phyloP scores from a whole-genome alignment of 2,888 invertebrate genomes.

The Chymomyza caudatula region DNA sequence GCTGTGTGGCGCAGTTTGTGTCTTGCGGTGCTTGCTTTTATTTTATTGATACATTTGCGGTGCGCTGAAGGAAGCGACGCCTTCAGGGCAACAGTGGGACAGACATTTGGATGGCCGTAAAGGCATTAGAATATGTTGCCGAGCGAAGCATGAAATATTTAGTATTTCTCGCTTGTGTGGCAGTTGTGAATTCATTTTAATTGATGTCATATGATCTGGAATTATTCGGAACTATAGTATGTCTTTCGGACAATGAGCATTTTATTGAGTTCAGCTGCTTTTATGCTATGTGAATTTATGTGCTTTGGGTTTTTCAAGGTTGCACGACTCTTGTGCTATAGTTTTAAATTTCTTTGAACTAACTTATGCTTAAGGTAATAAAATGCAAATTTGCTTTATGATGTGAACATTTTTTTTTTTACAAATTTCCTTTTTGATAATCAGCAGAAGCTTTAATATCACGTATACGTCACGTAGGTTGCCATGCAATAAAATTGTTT shows the following conservation, averaged over 20 bases:
- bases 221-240: neutral
- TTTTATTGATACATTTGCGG: neutral
- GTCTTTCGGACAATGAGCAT: neutral
- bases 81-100: slow-evolving; percentile 40
- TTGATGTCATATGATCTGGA: neutral
- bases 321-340: neutral
- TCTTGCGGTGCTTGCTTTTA: neutral
- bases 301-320: neutral
- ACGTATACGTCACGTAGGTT: neutral
- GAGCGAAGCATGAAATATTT: neutral
- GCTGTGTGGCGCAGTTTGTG: neutral
- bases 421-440: neutral
- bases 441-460: neutral
- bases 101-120: neutral
- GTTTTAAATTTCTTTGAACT: neutral
- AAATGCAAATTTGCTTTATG: neutral
- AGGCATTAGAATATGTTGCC: neutral
- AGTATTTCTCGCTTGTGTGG: neutral
- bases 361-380: neutral
- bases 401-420: neutral
- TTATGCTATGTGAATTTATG: neutral
- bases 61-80: slow-evolving; percentile 53
- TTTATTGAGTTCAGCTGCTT: neutral
- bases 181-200: neutral
- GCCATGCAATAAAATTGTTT: neutral